Evolutionary conservation across 1,140 invertebrate genomes (phyloP).

Genomic region (Hycleus cichorii): DNA sequence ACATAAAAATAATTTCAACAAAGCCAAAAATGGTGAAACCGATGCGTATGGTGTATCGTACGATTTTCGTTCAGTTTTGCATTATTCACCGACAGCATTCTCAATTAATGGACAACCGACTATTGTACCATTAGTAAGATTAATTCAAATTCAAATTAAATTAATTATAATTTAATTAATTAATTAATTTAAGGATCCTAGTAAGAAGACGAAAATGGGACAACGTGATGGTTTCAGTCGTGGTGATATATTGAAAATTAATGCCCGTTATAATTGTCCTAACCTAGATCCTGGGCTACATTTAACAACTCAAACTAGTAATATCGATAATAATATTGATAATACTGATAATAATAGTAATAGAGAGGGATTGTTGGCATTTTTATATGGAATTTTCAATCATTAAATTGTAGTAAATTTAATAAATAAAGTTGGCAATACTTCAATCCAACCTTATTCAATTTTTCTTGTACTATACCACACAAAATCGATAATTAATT

Average conservation of each 20-base stretch:
- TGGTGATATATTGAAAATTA: conserved; percentile 67
- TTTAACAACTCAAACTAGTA: background rate
- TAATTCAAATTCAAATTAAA: background rate
- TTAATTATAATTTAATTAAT: too few species aligned
- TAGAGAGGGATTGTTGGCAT: conserved; percentile 16
- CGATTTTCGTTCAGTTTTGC: conserved; percentile 79
- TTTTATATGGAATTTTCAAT: too few species aligned
- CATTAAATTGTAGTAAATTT: too few species aligned
- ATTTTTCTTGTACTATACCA: conserved; percentile 21
- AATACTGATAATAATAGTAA: background rate
- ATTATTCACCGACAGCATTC: conserved; percentile 72
- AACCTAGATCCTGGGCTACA: conserved; percentile 10
- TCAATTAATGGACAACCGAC: conserved; percentile 64
- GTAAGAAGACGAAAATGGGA: conserved; percentile 44
- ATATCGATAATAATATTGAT: background rate
- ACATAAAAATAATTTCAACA: conserved; percentile 61
- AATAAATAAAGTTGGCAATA: too few species aligned
- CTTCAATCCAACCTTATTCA: too few species aligned
- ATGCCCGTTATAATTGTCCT: conserved; percentile 64
- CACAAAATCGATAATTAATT: too few species aligned
- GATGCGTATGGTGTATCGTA: conserved; percentile 61
- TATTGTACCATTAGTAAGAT: conserved; percentile 56
- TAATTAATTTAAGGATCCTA: conserved; percentile 16
- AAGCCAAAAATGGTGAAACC: conserved; percentile 47
- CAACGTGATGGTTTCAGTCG: conserved; percentile 64